Evolutionary conservation across 2,888 invertebrate species (phyloP).

Genomic region (Campaea margaritaria): DNA sequence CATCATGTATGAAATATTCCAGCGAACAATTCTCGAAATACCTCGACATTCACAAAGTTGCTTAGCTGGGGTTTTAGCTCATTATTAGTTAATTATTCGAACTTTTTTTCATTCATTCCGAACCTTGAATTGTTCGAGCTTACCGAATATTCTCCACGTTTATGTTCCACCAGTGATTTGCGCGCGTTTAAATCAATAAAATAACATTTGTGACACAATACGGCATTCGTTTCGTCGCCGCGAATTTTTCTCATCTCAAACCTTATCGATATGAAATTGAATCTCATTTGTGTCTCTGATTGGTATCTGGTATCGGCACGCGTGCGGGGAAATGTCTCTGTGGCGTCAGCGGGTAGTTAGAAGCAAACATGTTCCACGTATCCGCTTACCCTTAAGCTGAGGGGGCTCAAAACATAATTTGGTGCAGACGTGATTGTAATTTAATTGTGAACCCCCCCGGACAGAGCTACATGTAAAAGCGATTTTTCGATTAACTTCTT

Average conservation of each 20-base stretch:
- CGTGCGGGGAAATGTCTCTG: constrained; percentile 10
- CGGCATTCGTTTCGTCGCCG: constrained; percentile 8
- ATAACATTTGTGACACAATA: constrained; percentile 12
- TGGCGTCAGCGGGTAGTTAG: constrained; percentile 32
- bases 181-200: constrained; percentile 15
- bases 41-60: constrained; percentile 17
- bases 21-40: constrained; percentile 15
- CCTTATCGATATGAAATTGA: constrained; percentile 28
- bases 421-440: too few relatives aligned
- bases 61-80: constrained; percentile 22
- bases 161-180: constrained; percentile 10
- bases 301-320: constrained; percentile 11
- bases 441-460: too few relatives aligned
- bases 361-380: constrained; percentile 21
- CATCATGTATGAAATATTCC: constrained; percentile 19
- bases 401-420: neutral
- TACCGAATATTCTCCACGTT: constrained; percentile 16
- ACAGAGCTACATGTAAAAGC: neutral
- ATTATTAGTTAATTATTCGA: constrained; percentile 26
- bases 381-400: neutral
- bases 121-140: constrained; percentile 13
- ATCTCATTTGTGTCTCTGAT: constrained; percentile 19
- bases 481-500: neutral
- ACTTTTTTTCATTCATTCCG: constrained; percentile 22
- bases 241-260: constrained; percentile 14